Base-by-base conservation (phyloP, 2,797 vertebrate genomes). In the Danio albolineatus region DNA sequence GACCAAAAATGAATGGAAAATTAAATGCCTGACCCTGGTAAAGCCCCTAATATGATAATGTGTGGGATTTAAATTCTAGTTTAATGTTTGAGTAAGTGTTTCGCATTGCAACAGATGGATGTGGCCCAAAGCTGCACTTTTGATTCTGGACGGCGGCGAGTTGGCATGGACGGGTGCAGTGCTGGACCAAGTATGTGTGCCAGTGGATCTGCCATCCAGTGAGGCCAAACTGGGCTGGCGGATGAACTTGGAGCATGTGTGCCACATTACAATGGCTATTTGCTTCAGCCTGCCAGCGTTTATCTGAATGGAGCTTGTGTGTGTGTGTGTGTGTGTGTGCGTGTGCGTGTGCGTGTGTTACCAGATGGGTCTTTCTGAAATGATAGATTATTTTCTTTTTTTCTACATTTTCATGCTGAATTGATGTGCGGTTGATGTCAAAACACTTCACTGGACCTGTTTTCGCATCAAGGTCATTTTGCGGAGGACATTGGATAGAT, bases 221-320 rank as follows among this genome's bases (percentile, higher is more conserved):
- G 62, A 62, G 38, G 67, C 81, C 72, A 66, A 59, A 69, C 81
- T 70, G 71, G 48, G 71, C 76, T 73, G 70, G 71, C 64, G 57
- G 76, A 75, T 69, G 70, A 73, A 59, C 60, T 65, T 53, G n/a
- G 60, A 78, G 66, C 51, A 64, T 64, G 48, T 76, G 65, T 21
- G 67, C 38, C 64, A 71, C 57, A 69, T 64, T 53, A 75, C 56
- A 82, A 46, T 59, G n/a, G 41, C 57, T 69, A 60, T 67, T 76
- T 57, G n/a, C 83, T 54, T 38, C 49, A 59, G 43, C 38, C 28
- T 78, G 66, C 38, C 56, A 71, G 56, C 16, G 19, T 61, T 71
- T 71, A 43, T 71, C 46, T 70, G 76, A 78, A 53, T 54, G 13
- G 12, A 57, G 21, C 4, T 12, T 6, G 51, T 69, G 44, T 69